phyloP scores from a whole-genome alignment of 2,113 vertebrate species.

The Otolemur garnettii region DNA sequence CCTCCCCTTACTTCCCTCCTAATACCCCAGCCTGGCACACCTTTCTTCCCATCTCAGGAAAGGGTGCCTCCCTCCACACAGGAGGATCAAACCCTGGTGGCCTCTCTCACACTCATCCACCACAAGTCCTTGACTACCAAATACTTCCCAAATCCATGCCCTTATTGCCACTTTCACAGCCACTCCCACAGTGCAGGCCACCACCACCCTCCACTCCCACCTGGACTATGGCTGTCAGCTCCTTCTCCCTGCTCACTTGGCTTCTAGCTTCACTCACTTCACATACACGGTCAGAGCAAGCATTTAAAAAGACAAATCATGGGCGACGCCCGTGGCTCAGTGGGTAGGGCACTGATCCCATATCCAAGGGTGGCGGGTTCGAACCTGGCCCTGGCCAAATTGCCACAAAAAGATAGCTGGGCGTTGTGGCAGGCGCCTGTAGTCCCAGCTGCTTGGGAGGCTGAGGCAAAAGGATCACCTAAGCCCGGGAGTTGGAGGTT shows the following conservation, averaged over 20 bases:
- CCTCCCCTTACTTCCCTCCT: background rate
- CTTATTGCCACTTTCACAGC: background rate
- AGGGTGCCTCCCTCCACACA: accelerated
- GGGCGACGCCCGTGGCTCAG: no score
- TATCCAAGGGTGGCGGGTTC: no score
- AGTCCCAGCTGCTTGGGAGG: no score
- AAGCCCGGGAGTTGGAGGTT: no score
- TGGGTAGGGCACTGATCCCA: no score
- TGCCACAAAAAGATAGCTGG: no score
- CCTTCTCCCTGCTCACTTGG: background rate
- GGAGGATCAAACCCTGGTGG: background rate
- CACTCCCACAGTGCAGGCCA: accelerated
- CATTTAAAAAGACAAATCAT: background rate
- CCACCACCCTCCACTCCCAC: background rate
- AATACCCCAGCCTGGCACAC: background rate
- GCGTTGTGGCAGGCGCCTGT: no score
- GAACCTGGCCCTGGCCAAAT: no score
- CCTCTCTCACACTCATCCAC: background rate
- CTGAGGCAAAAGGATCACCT: no score
- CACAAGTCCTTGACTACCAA: background rate
- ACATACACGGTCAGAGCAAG: background rate
- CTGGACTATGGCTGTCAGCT: background rate
- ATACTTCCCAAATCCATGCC: background rate
- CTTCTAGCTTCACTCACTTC: background rate
- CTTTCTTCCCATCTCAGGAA: background rate